Conservation (phyloP, 2,113 vertebrate species). For the Ceratotherium simum region DNA sequence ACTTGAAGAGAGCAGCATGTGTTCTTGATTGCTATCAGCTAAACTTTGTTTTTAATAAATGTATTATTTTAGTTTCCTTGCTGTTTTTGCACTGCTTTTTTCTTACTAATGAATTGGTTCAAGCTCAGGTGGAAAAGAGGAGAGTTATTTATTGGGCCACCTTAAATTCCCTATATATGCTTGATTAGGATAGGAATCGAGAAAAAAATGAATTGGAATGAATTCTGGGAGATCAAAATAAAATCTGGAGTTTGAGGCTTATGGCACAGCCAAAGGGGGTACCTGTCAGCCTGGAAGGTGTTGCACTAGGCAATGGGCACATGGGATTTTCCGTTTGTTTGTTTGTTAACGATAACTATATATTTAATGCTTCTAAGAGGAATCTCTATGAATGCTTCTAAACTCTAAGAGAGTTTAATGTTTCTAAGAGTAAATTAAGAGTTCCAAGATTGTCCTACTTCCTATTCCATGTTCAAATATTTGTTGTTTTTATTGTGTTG, state of each 20-base stretch:
- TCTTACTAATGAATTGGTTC: neutral
- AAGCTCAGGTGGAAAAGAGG: neutral
- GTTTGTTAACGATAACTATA: neutral
- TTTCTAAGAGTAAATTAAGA: neutral
- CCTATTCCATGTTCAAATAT: slow-evolving; percentile 22
- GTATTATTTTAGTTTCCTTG: neutral
- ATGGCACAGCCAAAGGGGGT: neutral
- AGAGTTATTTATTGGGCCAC: neutral
- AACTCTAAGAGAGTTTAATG: neutral
- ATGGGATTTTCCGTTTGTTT: neutral
- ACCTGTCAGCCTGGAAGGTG: neutral
- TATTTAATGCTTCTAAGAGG: neutral
- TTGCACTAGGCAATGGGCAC: neutral
- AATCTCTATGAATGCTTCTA: neutral
- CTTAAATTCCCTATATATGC: neutral
- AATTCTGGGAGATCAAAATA: neutral
- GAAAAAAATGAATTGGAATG: neutral
- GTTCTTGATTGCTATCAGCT: neutral
- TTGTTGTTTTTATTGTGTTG: neutral
- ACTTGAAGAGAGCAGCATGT: neutral
- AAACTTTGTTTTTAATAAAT: neutral
- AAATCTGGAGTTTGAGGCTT: neutral
- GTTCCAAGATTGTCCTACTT: neutral
- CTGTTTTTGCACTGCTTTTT: neutral
- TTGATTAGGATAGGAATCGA: neutral